Evolutionary conservation across 1,140 invertebrate genomes (phyloP).

Genomic region (Diprion similis): DNA sequence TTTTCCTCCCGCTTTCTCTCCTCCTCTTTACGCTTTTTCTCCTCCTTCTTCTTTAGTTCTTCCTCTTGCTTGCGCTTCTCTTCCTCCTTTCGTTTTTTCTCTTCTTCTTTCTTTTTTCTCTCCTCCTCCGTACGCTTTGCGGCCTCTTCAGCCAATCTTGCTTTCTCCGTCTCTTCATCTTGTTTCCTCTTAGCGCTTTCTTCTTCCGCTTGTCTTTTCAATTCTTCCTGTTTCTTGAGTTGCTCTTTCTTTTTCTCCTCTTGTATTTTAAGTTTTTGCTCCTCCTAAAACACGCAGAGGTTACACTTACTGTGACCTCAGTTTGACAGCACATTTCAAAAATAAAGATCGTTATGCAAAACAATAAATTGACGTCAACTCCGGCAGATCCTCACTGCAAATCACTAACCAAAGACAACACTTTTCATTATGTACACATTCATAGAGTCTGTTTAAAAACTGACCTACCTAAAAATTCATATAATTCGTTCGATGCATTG

Average conservation of each 20-base stretch:
- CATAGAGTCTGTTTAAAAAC: too few relatives aligned
- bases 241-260: slow-evolving; percentile 56
- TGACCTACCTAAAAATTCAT: too few relatives aligned
- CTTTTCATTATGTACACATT: too few relatives aligned
- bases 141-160: slow-evolving; percentile 45
- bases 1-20: slow-evolving; percentile 44
- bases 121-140: slow-evolving; percentile 48
- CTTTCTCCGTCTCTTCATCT: slow-evolving; percentile 27
- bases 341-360: not conserved
- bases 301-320: not conserved
- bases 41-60: slow-evolving; percentile 48
- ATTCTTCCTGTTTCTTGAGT: slow-evolving; percentile 46
- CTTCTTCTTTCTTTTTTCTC: slow-evolving; percentile 52
- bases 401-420: too few relatives aligned
- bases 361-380: not conserved
- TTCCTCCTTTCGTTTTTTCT: slow-evolving; percentile 48
- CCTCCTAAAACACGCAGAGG: slow-evolving; percentile 49
- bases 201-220: slow-evolving; percentile 40
- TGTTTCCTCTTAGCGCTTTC: slow-evolving; percentile 28
- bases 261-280: slow-evolving; percentile 59
- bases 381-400: too few relatives aligned
- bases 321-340: not conserved
- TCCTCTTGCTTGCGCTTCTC: slow-evolving; percentile 53
- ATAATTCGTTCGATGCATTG: too few relatives aligned
- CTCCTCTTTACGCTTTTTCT: slow-evolving; percentile 58